These are phyloP conservation scores for Phyllotreta striolata DNA, from an alignment of 2,888 invertebrate species.

Conservation along the genomic window DNA sequence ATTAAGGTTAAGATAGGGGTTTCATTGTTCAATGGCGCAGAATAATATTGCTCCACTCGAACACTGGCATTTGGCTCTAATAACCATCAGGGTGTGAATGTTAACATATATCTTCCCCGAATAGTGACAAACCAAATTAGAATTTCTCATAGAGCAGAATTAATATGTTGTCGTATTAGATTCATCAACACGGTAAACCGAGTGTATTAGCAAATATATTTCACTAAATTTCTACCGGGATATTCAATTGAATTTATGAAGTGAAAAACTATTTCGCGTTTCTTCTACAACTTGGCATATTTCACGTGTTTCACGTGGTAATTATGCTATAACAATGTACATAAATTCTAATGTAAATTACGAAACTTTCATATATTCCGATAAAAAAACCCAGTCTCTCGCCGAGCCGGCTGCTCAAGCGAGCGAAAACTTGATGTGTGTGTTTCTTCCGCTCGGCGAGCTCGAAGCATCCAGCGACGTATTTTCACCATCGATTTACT, in stretches of 20 bases:
- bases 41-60: not conserved
- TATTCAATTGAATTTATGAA: no score
- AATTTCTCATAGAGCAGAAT: conserved; percentile 9
- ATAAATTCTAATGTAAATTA: no score
- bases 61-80: conserved; percentile 8
- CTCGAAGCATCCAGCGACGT: conserved; percentile 11
- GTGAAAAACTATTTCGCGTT: no score
- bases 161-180: conserved; percentile 2
- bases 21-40: conserved; percentile 4
- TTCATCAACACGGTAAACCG: conserved; percentile 1
- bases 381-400: no score
- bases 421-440: conserved; percentile 6
- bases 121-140: not conserved
- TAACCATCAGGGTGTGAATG: conserved; percentile 9
- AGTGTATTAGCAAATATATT: no score
- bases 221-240: no score
- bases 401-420: not conserved
- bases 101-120: conserved; percentile 10
- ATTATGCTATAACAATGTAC: no score
- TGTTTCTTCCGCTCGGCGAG: conserved; percentile 17
- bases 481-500: conserved; percentile 22
- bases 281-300: no score
- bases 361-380: no score
- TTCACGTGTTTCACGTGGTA: no score
- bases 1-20: no score